phyloP scores from a whole-genome alignment of 2,797 vertebrate species.

The Potorous gilbertii region DNA sequence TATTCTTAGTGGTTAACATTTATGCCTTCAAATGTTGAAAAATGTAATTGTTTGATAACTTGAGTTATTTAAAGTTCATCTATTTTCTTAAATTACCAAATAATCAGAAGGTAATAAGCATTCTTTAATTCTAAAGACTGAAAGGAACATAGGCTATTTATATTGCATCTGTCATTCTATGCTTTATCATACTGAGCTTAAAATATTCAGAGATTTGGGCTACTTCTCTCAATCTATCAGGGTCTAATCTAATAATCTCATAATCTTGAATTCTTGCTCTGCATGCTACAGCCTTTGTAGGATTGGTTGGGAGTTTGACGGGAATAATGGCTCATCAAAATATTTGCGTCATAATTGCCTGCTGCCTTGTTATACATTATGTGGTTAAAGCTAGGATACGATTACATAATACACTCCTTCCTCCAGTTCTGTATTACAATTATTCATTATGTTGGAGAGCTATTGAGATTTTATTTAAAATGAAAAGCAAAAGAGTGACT shows the following conservation, averaged over 20 bases:
- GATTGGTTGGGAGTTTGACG: slow-evolving; percentile 75
- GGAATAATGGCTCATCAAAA: slow-evolving; percentile 75
- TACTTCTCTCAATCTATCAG: neutral
- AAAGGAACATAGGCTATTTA: neutral
- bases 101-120: neutral
- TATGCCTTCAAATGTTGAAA: slow-evolving; percentile 42
- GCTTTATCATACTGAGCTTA: slow-evolving; percentile 22
- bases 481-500: slow-evolving; percentile 79
- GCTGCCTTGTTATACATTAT: slow-evolving; percentile 75
- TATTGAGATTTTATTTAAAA: slow-evolving; percentile 81
- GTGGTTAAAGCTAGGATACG: slow-evolving; percentile 78
- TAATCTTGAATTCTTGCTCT: neutral
- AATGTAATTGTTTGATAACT: slow-evolving; percentile 22
- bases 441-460: slow-evolving; percentile 78
- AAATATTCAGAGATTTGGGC: neutral
- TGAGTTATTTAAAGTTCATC: slow-evolving; percentile 33
- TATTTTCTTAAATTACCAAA: slow-evolving; percentile 48
- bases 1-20: slow-evolving; percentile 20
- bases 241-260: slow-evolving; percentile 23
- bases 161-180: neutral
- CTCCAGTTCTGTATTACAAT: slow-evolving; percentile 76
- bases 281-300: slow-evolving; percentile 60
- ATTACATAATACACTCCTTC: slow-evolving; percentile 79
- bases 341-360: slow-evolving; percentile 74
- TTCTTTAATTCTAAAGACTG: slow-evolving; percentile 9